These are phyloP conservation scores for Pollimyrus isidori DNA, from an alignment of 2,113 vertebrate species.

Conservation along the genomic window DNA sequence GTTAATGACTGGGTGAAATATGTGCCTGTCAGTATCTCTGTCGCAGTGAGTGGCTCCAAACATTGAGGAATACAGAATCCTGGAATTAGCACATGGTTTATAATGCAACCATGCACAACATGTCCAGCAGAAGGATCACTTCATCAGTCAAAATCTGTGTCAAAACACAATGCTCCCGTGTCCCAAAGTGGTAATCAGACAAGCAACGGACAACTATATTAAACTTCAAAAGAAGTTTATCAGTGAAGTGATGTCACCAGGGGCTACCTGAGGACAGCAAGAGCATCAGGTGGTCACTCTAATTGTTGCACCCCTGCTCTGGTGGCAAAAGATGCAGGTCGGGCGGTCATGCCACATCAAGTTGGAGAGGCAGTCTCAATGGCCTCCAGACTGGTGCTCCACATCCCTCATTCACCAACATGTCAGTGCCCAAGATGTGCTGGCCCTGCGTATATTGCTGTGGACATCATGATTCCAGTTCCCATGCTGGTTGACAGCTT, in stretches of 20 bases:
- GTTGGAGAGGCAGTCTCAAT: not conserved
- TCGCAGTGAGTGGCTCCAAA: not conserved
- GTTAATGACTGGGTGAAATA: not conserved
- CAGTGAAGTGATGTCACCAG: constrained; percentile 47
- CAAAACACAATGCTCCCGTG: not conserved
- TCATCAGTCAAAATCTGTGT: not conserved
- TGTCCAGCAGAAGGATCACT: not conserved
- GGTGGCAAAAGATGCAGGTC: not conserved
- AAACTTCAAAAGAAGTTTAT: constrained; percentile 54
- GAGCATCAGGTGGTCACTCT: not conserved
- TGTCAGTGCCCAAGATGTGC: not conserved
- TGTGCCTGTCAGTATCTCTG: not conserved
- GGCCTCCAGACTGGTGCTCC: not conserved
- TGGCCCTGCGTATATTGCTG: not conserved
- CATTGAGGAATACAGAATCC: not conserved
- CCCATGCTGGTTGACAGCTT: not conserved
- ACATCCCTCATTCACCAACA: not conserved
- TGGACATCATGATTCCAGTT: not conserved
- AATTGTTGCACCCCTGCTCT: not conserved
- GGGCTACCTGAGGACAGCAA: constrained; percentile 34
- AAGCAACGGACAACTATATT: constrained; percentile 53
- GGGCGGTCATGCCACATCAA: not conserved
- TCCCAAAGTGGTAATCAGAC: constrained; percentile 27
- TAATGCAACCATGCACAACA: not conserved
- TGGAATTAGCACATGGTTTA: not conserved